Conservation (phyloP, 37 sponge, comb jelly and placozoan species). For the Cladorhizidae sp. region DNA sequence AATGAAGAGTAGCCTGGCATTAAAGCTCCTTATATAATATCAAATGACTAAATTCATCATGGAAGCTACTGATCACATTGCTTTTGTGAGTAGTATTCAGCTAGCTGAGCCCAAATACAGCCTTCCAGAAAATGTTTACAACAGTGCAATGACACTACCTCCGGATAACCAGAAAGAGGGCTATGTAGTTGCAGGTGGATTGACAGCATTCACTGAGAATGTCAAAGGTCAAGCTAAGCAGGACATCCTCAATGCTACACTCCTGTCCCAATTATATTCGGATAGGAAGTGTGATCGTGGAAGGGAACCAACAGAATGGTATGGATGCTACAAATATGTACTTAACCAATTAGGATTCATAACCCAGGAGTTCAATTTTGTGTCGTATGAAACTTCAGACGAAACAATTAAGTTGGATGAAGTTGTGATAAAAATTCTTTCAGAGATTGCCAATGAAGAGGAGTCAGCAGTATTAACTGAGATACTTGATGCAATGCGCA, state of each 20-base stretch:
- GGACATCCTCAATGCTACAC: slow-evolving; percentile 9
- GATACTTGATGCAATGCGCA: neutral
- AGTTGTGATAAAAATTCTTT: neutral
- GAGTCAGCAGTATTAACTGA: neutral
- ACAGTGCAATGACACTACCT: neutral
- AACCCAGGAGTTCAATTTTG: neutral
- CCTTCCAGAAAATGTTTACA: neutral
- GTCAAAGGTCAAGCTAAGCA: slow-evolving; percentile 3
- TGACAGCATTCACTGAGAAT: slow-evolving; percentile 7
- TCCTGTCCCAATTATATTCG: slow-evolving; percentile 5
- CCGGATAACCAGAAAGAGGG: neutral
- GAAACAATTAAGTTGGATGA: neutral
- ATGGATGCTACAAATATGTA: neutral
- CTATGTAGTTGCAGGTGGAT: neutral
- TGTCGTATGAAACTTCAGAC: neutral
- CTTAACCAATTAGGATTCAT: neutral
- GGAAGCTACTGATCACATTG: neutral
- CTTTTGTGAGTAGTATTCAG: neutral
- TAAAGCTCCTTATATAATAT: too few species aligned
- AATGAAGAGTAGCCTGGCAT: too few species aligned
- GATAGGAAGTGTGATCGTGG: neutral
- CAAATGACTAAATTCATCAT: too few species aligned
- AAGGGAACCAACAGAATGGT: neutral
- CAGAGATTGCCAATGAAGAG: too few species aligned
- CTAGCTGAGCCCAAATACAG: slow-evolving; percentile 3